phyloP scores from a whole-genome alignment of 53 echinoderm and acorn worm species.

The Paracentrotus lividus region DNA sequence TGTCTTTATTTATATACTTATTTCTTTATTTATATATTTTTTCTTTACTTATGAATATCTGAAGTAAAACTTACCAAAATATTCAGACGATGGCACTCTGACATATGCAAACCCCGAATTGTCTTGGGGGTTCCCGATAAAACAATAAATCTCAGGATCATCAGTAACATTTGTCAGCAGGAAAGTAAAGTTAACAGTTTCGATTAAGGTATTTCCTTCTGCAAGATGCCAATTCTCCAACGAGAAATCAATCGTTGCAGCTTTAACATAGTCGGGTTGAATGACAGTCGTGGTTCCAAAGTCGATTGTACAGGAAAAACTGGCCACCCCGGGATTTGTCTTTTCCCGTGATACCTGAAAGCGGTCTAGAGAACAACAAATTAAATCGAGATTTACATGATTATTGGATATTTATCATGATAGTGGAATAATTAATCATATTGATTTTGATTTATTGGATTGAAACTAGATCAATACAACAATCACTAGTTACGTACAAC shows the following conservation, averaged over 20 bases:
- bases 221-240: background rate
- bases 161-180: background rate
- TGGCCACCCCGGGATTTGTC: background rate
- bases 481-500: too few species aligned
- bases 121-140: background rate
- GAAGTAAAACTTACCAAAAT: slow-evolving; percentile 4
- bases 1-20: too few species aligned
- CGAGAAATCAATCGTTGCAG: background rate
- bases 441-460: too few species aligned
- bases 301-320: background rate
- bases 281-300: background rate
- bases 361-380: background rate
- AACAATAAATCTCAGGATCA: background rate
- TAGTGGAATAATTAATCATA: too few species aligned
- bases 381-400: too few species aligned
- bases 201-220: background rate
- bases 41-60: too few species aligned
- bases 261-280: background rate
- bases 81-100: background rate
- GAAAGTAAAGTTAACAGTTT: background rate
- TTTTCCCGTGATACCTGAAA: background rate
- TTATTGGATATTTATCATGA: too few species aligned
- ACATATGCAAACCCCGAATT: background rate
- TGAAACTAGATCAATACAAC: too few species aligned
- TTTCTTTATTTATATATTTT: too few species aligned